Evolutionary conservation across 2,113 vertebrate genomes (phyloP), one percentile per base, ranked within the genome.

Genomic region (Epinephelus fuscoguttatus): DNA sequence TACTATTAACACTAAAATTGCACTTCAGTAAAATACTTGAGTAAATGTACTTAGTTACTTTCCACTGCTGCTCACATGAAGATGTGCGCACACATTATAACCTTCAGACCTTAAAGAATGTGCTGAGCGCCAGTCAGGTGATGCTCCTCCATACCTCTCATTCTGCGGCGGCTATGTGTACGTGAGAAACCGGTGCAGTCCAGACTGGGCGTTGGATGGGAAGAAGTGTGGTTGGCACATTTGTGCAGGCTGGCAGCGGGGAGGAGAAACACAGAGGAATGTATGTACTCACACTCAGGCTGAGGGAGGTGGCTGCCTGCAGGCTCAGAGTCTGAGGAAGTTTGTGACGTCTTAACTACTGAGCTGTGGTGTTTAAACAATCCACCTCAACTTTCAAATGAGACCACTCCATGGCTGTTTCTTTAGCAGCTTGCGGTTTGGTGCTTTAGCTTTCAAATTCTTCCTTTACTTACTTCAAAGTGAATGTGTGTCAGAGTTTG

Each of bases 231-330:
- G 66, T 27, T 84, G 87, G 80, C 72, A 81, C 40, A 21, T 63
- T 80, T 18, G 40, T 15, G 4, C 30, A 23, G 70, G 42, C 68
- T 49, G 80, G 66, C 55, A 71, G 11, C 9, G 3, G 75, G 81
- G 76, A 80, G 87, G 83, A 75, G 70, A 67, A 42, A 4, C 71
- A 9, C 30, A 75, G 63, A 86, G 84, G 78, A 83, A 90, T 88
- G 59, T 75, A 76, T 59, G 62, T 75, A 76, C 62, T 33, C 56
- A 56, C 64, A 15, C 69, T 84, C 85, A 53, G 18, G 55, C 53
- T 27, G 3, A 72, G 80, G 78, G 70, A 72, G 62, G 73, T 42
- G 69, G 50, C 68, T 70, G 73, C 68, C 76, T 66, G 66, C 75
- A 68, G 78, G 37, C 45, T 23, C 14, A 0, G 5, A 11, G 40